Evolutionary conservation across 2,113 vertebrate genomes (phyloP), one percentile per base, ranked within the genome.

Genomic region (Rhadina sibilatrix): DNA sequence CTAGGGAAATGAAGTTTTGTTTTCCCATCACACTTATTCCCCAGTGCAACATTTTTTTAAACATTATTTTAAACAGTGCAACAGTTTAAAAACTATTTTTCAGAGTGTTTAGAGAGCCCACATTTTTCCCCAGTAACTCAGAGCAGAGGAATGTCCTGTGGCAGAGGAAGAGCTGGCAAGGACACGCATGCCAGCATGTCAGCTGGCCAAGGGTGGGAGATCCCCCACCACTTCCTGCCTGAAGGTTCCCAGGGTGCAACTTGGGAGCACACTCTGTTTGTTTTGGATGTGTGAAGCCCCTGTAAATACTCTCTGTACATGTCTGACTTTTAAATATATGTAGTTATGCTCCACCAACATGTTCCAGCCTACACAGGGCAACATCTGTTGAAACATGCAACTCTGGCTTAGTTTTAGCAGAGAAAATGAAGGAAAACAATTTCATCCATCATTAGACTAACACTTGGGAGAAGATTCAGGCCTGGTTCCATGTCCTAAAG

Each of bases 91-190:
- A 94, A 22, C 33, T 78, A 5, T 82, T 92, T 96, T 95, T 83
- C 49, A 20, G 38, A 72, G 72, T 33, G 57, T 90, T 94, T 38
- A 95, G 83, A 85, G 87, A 94, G 81, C 66, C 61, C 46, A 54
- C 20, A 81, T 91, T 95, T 96, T 92, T 87, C 86, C 84, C 74
- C n/a, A 23, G 47, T 76, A 96, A 95, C 89, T 96, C 93, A 96
- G 84, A 90, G 77, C 88, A 57, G 21, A 92, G 95, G 96, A 96
- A 96, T 94, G 92, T 97, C 65, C 90, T 87, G 78, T 93, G 96
- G 94, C 94, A 95, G 14, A 80, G 65, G 91, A 28, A 91, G 78
- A 74, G 12, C 91, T 96, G 95, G 90, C 90, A 91, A 66, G 91
- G 89, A 79, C 91, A 74, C 3, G 31, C 76, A 37, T 96, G 91